Base-by-base conservation (phyloP, 1,140 invertebrate genomes). In the Hyles vespertilio region DNA sequence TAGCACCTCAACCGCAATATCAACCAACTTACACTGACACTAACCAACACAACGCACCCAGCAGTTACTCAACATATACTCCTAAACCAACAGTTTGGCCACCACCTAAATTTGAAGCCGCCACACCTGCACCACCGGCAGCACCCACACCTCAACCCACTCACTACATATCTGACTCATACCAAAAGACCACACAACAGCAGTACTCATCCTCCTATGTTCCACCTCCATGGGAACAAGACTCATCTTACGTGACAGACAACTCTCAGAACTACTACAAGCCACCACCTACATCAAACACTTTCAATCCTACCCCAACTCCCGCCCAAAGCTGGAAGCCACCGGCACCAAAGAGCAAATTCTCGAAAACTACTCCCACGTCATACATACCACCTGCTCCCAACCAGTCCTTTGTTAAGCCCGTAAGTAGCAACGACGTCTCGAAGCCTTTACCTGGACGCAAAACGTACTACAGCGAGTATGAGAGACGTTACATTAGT, bases 401-500 rank as follows among this genome's bases (percentile, higher is more conserved):
- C 5, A 88, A 88, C 58, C 84, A 88, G 62, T 88, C 85, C 5
- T 88, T 88, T 60, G 85, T 88, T 3, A 85, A 79, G 53, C 68
- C 75, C 11, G 75, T 75, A 12, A 70, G 61, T 10, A 54, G 59
- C 12, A 56, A 60, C 3, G 84, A 87, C 53, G 66, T 69, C 53
- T 71, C 79, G 6, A 80, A 67, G 55, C 54, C 69, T 10, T 72
- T 40, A 5, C 36, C 81, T 36, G 84, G 85, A 3, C 77, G 79
- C 33, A 88, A 88, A 70, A 88, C 84, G 4, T 88, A 88, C 47
- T 88, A 88, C 49, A 88, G 85, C 55, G 85, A 88, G 71, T 88
- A 88, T 59, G 85, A 88, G 61, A 72, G 85, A 56, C 81, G 85
- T 52, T 88, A 85, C 57, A 88, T 88, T 53, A 78, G 81, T n/a